phyloP scores from a whole-genome alignment of 2,888 invertebrate species.

The Noctua janthe region DNA sequence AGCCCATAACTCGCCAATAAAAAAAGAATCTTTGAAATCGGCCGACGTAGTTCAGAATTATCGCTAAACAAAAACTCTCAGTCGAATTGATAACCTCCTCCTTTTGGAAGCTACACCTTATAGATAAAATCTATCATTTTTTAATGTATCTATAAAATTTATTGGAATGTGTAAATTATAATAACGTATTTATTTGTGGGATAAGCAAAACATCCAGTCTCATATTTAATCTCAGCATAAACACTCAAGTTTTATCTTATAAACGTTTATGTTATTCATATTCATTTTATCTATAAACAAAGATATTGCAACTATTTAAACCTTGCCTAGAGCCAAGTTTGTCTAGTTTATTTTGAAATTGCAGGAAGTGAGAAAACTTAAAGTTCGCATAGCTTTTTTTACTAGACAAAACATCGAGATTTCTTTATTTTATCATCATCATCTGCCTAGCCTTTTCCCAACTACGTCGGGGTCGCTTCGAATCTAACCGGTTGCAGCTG shows the following conservation, averaged over 20 bases:
- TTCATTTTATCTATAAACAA: slow-evolving; percentile 19
- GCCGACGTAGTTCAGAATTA: neutral
- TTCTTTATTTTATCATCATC: too few relatives aligned
- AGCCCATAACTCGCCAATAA: too few relatives aligned
- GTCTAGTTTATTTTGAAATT: too few relatives aligned
- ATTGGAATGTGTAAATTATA: neutral
- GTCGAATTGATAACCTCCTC: neutral
- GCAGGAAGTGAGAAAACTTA: too few relatives aligned
- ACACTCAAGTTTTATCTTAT: slow-evolving; percentile 22
- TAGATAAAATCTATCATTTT: neutral
- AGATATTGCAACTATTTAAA: neutral
- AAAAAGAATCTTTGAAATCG: neutral
- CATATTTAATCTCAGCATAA: slow-evolving; percentile 4
- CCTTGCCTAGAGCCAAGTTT: neutral
- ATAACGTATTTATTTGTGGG: neutral
- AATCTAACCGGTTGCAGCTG: too few relatives aligned
- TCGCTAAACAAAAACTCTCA: neutral
- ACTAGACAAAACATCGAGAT: neutral
- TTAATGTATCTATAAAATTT: neutral
- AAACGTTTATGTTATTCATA: slow-evolving; percentile 27
- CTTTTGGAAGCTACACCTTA: neutral
- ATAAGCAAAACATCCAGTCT: slow-evolving; percentile 11
- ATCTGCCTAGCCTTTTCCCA: too few relatives aligned
- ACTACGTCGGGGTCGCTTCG: too few relatives aligned
- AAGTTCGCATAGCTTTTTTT: neutral